A percentile compares a stretch with the other conserved stretches of the same genome.
These are phyloP conservation scores for Engraulis encrasicolus DNA, from an alignment of 2,113 vertebrate species.

Conservation along the genomic window DNA sequence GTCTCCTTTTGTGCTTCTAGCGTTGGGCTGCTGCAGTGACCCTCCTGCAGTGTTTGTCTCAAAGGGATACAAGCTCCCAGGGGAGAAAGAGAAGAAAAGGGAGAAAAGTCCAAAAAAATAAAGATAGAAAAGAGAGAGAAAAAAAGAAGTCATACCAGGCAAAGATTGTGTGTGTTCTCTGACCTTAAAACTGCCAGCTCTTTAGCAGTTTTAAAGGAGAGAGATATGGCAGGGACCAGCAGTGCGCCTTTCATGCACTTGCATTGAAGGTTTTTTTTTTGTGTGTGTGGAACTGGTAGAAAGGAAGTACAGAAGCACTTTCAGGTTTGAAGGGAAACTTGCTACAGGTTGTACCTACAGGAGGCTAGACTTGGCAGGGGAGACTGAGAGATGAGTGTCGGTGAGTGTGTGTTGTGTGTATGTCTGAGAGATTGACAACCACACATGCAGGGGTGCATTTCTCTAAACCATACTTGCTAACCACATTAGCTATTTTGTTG, in stretches of 20 bases:
- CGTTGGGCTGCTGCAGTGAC: neutral
- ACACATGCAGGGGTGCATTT: no score
- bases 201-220: neutral
- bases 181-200: neutral
- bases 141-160: neutral
- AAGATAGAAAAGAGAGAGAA: neutral
- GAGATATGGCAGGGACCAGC: neutral
- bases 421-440: no score
- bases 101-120: slow-evolving; percentile 2
- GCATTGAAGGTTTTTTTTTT: neutral
- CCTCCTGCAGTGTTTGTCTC: slow-evolving; percentile 31
- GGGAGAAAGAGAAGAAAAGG: slow-evolving; percentile 20
- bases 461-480: no score
- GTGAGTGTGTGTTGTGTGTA: neutral
- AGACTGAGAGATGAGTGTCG: neutral
- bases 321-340: neutral
- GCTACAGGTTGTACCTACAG: neutral
- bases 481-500: no score
- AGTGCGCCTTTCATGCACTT: neutral
- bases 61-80: slow-evolving; percentile 23
- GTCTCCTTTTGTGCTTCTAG: no score
- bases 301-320: neutral
- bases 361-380: neutral
- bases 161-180: neutral
- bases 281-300: neutral